Evolutionary conservation across 1,140 invertebrate genomes (phyloP), one percentile per base, ranked within the genome.

Genomic region (Conopomorpha cramerella): DNA sequence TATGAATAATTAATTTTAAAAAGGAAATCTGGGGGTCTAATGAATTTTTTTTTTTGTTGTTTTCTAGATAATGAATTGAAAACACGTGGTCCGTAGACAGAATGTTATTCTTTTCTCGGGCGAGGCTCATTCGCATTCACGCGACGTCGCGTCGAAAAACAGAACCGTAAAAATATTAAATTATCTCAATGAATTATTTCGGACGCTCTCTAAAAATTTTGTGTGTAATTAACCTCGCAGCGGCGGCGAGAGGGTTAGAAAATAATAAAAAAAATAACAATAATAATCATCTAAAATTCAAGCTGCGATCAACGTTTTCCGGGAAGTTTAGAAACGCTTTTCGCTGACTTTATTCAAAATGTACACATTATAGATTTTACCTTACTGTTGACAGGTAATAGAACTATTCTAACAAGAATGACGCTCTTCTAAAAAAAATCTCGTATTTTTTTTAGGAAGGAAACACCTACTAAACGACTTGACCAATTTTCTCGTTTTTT

Each of bases 31-130:
- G 55, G 52, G 53, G 65, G 59, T 59, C 72, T 72, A 76, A 72
- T 67, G 68, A 76, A 70, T 71, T 72, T 72, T 72, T 76, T 65
- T 76, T 72, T 76, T 71, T 72, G 71, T 72, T 76, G 67, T 76
- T 72, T 76, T 72, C 51, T 63, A 71, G 71, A 71, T 76, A 76
- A 76, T 76, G 67, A 76, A 76, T 76, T 72, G 67, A 76, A 76
- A 76, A 76, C 71, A 76, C 57, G 53, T 42, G 30, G 26, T 25
- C 15, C 30, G 59, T 52, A 54, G 48, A 51, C 42, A 55, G 52
- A 55, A 45, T 72, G 61, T 70, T 74, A 61, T 74, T 74, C 67
- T 72, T 71, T 53, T 56, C 58, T 53, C 57, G 51, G 33, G 34
- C 41, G n/a, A 14, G 43, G 50, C 64, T 66, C 67, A 66, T 72